Conservation (phyloP, 2,113 vertebrate genomes). For the rabbit (Oryctolagus cuniculus) region mOryCun1.1 NC_091439.1:6780001-6780500, state of each 20-base stretch:
- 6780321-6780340: slow-evolving; percentile 82
- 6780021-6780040: neutral
- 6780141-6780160: slow-evolving; percentile 5
- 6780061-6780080: slow-evolving; percentile 5
- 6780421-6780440: slow-evolving; percentile 71
- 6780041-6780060: neutral
- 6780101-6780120: slow-evolving; percentile 28
- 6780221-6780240: slow-evolving; percentile 97
- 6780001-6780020: neutral
- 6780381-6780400: slow-evolving; percentile 68
- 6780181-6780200: slow-evolving; percentile 89
- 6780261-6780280: slow-evolving; percentile 90
- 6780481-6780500: slow-evolving; percentile 90
- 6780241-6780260: slow-evolving; percentile 97
- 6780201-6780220: slow-evolving; percentile 87
- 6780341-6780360: slow-evolving; percentile 71
- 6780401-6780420: slow-evolving; percentile 60
- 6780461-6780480: slow-evolving; percentile 89
- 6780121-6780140: slow-evolving; percentile 46
- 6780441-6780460: slow-evolving; percentile 84
- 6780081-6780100: slow-evolving; percentile 57
- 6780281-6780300: slow-evolving; percentile 92
- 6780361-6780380: slow-evolving; percentile 74
- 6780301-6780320: slow-evolving; percentile 90
- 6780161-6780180: slow-evolving; percentile 86